These are phyloP conservation scores for Lagria hirta DNA, from an alignment of 2,888 invertebrate genomes.

Conservation along the genomic window DNA sequence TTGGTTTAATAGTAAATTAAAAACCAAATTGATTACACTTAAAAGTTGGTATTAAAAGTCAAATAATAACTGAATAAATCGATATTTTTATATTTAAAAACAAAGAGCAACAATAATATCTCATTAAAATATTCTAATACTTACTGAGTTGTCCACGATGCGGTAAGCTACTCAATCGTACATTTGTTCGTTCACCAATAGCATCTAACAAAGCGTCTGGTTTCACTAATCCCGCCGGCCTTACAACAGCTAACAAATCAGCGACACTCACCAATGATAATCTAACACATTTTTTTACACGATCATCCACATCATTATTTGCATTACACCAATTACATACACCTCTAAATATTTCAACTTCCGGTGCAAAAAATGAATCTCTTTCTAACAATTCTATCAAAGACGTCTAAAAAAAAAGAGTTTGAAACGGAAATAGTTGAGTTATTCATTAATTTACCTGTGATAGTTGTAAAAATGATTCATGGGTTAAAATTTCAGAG, in stretches of 20 bases:
- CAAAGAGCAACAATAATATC: too few species aligned
- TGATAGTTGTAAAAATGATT: slow-evolving; percentile 81
- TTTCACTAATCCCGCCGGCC: slow-evolving; percentile 82
- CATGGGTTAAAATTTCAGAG: slow-evolving; percentile 77
- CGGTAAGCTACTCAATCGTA: slow-evolving; percentile 73
- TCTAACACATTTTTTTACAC: slow-evolving; percentile 65
- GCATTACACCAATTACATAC: slow-evolving; percentile 84
- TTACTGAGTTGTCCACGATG: slow-evolving; percentile 81
- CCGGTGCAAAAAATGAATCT: slow-evolving; percentile 95
- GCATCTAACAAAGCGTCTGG: slow-evolving; percentile 93
- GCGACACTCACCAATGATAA: slow-evolving; percentile 85
- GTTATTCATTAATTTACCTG: too few species aligned
- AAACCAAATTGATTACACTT: too few species aligned
- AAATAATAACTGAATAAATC: too few species aligned
- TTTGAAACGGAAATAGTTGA: slow-evolving; percentile 6
- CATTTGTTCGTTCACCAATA: slow-evolving; percentile 82
- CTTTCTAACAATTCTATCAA: slow-evolving; percentile 82
- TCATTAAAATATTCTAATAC: slow-evolving; percentile 37
- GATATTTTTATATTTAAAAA: too few species aligned
- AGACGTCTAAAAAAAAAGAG: slow-evolving; percentile 60
- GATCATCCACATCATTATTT: slow-evolving; percentile 61
- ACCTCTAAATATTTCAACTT: slow-evolving; percentile 92
- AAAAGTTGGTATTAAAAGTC: too few species aligned
- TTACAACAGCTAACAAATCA: slow-evolving; percentile 84
- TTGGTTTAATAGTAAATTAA: too few species aligned